Percentiles rank a stretch among this genome's conserved stretches.
Evolutionary conservation across 1,140 invertebrate genomes (phyloP).

Genomic region (Metopolophium dirhodum): DNA sequence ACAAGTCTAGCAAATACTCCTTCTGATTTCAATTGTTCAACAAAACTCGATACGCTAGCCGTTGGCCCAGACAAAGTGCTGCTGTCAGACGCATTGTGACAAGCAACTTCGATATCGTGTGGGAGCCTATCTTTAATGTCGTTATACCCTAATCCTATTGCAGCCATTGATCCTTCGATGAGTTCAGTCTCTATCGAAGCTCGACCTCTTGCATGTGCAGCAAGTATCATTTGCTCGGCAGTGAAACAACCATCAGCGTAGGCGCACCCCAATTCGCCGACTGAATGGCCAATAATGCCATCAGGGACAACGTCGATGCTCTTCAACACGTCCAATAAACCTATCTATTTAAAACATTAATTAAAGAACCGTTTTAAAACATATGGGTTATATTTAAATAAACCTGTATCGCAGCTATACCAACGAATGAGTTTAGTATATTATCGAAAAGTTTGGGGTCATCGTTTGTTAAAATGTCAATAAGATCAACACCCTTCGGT

Average conservation of each 20-base stretch:
- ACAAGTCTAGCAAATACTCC: slow-evolving; percentile 80
- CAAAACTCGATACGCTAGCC: slow-evolving; percentile 64
- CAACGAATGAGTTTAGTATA: slow-evolving; percentile 72
- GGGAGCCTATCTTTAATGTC: slow-evolving; percentile 70
- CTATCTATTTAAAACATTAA: slow-evolving; percentile 75
- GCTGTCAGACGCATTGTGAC: slow-evolving; percentile 74
- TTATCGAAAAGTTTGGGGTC: slow-evolving; percentile 65
- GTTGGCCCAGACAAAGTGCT: slow-evolving; percentile 76
- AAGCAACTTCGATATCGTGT: slow-evolving; percentile 71
- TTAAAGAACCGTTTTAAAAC: slow-evolving; percentile 64
- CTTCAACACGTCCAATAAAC: slow-evolving; percentile 73
- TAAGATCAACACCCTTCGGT: slow-evolving; percentile 65
- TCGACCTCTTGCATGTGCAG: slow-evolving; percentile 71
- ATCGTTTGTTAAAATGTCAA: slow-evolving; percentile 66
- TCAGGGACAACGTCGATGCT: slow-evolving; percentile 68
- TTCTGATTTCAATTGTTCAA: slow-evolving; percentile 67
- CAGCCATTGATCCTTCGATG: slow-evolving; percentile 68
- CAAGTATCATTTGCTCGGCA: slow-evolving; percentile 70
- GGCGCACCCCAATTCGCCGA: slow-evolving; percentile 72
- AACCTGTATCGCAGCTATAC: slow-evolving; percentile 84
- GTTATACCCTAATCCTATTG: slow-evolving; percentile 71
- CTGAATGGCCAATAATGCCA: slow-evolving; percentile 76
- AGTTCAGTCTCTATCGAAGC: slow-evolving; percentile 69
- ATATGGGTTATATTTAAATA: slow-evolving; percentile 28
- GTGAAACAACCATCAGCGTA: slow-evolving; percentile 77